These are phyloP conservation scores for Thyatira batis DNA, from an alignment of 2,888 invertebrate species.

Conservation along the genomic window DNA sequence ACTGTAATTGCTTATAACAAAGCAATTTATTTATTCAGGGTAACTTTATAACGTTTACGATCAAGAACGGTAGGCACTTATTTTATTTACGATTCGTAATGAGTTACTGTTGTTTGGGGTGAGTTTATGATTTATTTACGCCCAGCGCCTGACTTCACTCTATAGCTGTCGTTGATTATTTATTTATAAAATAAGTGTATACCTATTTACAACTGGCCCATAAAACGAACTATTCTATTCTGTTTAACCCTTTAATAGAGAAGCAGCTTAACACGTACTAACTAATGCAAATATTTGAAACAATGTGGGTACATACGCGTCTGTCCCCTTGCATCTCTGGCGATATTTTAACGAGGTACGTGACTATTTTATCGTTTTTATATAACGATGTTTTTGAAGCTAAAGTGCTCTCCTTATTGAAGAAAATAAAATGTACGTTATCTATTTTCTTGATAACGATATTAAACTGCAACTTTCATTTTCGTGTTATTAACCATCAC, in stretches of 20 bases:
- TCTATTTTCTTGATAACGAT: not conserved
- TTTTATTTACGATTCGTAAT: slow-evolving; percentile 6
- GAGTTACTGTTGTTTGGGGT: slow-evolving; percentile 1
- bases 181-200: too few relatives aligned
- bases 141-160: not conserved
- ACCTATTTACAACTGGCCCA: too few relatives aligned
- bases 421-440: not conserved
- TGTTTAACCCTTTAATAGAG: too few relatives aligned
- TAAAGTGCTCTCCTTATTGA: not conserved
- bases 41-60: slow-evolving; percentile 13
- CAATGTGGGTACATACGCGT: too few relatives aligned
- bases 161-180: too few relatives aligned
- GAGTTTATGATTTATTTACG: not conserved
- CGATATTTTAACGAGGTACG: not conserved
- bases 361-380: not conserved
- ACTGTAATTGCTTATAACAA: slow-evolving; percentile 10
- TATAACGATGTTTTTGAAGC: not conserved
- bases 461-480: too few relatives aligned
- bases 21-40: slow-evolving; percentile 15
- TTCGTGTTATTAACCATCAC: too few relatives aligned
- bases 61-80: slow-evolving; percentile 3
- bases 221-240: too few relatives aligned
- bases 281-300: not conserved
- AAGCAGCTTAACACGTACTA: too few relatives aligned
- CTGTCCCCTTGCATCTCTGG: too few relatives aligned